Percentiles rank a stretch among this genome's conserved stretches.
Conservation (phyloP, 2,113 vertebrate species). For the Perccottus glenii region DNA sequence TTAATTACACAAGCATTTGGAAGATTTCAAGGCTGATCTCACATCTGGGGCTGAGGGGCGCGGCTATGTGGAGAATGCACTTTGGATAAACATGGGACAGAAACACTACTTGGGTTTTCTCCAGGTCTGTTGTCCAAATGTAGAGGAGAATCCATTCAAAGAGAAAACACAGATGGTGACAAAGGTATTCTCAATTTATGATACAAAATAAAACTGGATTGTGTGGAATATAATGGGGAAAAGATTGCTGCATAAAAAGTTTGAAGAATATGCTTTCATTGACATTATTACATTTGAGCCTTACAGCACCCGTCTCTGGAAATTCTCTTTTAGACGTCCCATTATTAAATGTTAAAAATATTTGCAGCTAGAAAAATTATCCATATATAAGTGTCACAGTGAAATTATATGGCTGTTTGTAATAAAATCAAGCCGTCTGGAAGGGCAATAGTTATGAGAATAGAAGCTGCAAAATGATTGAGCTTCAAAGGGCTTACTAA, state of each 20-base stretch:
- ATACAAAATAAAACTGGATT: conserved; percentile 1
- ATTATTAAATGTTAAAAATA: conserved; percentile 10
- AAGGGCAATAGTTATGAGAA: neutral
- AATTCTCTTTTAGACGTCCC: neutral
- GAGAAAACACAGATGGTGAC: neutral
- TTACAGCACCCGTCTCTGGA: neutral
- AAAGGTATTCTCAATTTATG: neutral
- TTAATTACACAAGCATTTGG: conserved; percentile 63
- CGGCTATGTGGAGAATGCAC: conserved; percentile 46
- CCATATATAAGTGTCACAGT: neutral
- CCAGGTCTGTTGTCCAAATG: conserved; percentile 32
- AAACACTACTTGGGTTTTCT: conserved; percentile 20
- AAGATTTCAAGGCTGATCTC: conserved; percentile 52
- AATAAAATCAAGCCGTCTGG: neutral
- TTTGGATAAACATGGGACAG: conserved; percentile 48
- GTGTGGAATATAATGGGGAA: neutral
- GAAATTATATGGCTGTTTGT: neutral
- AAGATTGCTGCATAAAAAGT: neutral
- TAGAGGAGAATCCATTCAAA: conserved; percentile 21
- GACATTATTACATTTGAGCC: neutral
- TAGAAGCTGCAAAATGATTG: neutral
- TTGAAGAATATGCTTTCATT: neutral
- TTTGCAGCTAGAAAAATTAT: conserved; percentile 6
- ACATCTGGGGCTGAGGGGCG: conserved; percentile 60
- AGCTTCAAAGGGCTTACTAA: neutral